Conservation (phyloP, 2,888 invertebrate genomes). For the Philhelius pedissequus region DNA sequence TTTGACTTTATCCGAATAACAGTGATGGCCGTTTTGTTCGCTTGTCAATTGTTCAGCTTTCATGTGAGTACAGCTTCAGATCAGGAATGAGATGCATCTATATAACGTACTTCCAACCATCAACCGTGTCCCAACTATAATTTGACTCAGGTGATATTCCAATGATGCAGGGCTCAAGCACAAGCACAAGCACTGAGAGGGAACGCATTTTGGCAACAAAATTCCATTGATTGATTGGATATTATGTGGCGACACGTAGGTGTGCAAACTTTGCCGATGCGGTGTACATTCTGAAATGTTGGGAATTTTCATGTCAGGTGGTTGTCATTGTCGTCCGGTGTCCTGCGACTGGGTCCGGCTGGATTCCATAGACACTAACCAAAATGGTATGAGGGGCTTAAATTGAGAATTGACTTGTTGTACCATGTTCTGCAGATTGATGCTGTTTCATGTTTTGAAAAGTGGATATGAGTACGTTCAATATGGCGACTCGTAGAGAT, state of each 20-base stretch:
- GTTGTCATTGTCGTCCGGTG: too few species aligned
- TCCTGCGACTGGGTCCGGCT: not conserved
- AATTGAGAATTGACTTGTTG: conserved; percentile 19
- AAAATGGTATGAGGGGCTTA: conserved; percentile 14
- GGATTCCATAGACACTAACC: not conserved
- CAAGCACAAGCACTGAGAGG: not conserved
- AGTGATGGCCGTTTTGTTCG: conserved; percentile 57
- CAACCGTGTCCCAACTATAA: not conserved
- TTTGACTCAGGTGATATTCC: conserved; percentile 27
- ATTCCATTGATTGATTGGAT: conserved; percentile 68
- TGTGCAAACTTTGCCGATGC: conserved; percentile 51
- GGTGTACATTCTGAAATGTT: conserved; percentile 51
- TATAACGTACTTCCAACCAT: not conserved
- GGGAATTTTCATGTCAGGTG: conserved; percentile 63
- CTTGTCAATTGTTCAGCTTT: conserved; percentile 45
- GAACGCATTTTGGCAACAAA: conserved; percentile 39
- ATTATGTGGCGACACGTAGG: conserved; percentile 68
- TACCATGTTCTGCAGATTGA: not conserved
- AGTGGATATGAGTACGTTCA: not conserved
- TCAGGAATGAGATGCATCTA: not conserved
- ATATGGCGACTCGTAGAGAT: not conserved
- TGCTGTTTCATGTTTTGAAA: not conserved
- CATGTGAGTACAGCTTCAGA: not conserved
- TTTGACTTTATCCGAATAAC: conserved; percentile 55
- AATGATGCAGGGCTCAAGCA: conserved; percentile 20